Evolutionary conservation across 2,888 invertebrate genomes (phyloP), one percentile per base, ranked within the genome.

Genomic region (Tipula helvola): DNA sequence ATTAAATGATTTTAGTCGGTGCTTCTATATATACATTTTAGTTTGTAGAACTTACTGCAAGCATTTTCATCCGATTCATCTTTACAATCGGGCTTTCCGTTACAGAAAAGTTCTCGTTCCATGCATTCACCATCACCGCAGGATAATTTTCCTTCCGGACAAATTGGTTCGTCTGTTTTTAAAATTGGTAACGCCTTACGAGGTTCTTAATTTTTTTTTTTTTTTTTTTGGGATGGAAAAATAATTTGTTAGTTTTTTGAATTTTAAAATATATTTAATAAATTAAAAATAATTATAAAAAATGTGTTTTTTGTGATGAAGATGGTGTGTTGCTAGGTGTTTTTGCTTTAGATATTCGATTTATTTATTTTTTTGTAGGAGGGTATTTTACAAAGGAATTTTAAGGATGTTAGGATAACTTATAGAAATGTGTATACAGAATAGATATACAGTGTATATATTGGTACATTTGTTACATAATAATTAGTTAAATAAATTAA

Each of bases 41-140:
- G 28, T 28, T 28, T 84, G 36, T 39, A 1, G 1, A 84, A 96
- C 97, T 96, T 93, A 97, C 97, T 95, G 94, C 98, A 98, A 88
- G 97, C 96, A 90, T 98, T 98, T 92, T 98, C 98, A 90, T 98
- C 98, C 86, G 97, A 98, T 90, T 97, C 97, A 90, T 98, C 98
- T 90, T 96, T 96, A 93, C 98, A 98, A 91, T 98, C 97, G 86
- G 96, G 94, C 92, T 97, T 96, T 90, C 97, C 97, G 90, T 98
- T 97, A 92, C 98, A 98, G 94, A 98, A 98, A 87, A 98, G 93
- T 90, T 96, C 96, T 92, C 96, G 97, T 89, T 97, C 97, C 87
- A 98, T 94, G 92, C 98, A 98, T 91, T 98, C 97, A 88, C 97
- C 97, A 91, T 96, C 96, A 88, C 98, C 98, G 91, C 98, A 98